Evolutionary conservation across 2,113 vertebrate genomes (phyloP).

Genomic region (Procavia capensis): DNA sequence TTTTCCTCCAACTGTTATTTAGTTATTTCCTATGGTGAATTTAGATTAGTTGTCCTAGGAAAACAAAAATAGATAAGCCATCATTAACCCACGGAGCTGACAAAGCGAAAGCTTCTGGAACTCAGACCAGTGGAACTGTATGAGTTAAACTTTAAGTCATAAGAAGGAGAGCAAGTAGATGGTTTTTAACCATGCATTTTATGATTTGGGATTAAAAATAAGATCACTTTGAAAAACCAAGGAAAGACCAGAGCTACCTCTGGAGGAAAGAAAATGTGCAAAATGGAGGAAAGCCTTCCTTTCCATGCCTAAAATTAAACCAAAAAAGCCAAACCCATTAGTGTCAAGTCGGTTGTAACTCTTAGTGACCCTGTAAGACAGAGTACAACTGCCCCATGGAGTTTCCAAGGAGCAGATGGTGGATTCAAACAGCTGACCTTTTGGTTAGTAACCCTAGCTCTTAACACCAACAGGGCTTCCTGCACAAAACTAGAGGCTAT

Average conservation of each 20-base stretch:
- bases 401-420: no score
- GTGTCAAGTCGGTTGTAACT: no score
- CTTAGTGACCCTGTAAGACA: no score
- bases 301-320: no score
- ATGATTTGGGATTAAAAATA: conserved; percentile 14
- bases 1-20: conserved; percentile 20
- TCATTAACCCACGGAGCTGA: neutral
- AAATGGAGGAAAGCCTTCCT: neutral
- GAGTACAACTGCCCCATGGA: no score
- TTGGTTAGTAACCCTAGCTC: no score
- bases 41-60: neutral
- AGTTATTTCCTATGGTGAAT: neutral
- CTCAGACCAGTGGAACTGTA: neutral
- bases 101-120: neutral
- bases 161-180: neutral
- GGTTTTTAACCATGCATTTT: neutral
- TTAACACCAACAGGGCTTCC: no score
- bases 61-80: neutral
- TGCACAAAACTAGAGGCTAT: neutral
- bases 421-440: no score
- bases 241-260: neutral
- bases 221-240: neutral
- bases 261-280: neutral
- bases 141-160: neutral
- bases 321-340: no score